These are phyloP conservation scores for Nestor notabilis DNA, from an alignment of 2,113 vertebrate species.

Conservation along the genomic window DNA sequence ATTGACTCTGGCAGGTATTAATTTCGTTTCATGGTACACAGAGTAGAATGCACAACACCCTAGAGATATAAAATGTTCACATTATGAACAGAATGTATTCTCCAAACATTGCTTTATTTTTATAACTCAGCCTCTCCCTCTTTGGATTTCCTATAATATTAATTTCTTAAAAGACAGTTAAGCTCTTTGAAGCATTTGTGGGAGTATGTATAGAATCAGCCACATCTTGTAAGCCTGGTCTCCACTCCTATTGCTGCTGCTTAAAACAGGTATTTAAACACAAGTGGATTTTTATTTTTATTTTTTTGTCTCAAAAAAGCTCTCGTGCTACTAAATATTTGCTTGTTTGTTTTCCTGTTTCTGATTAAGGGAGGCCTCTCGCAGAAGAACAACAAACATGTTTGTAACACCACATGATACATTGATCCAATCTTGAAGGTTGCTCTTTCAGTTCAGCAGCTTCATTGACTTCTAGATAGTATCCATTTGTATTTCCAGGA, in stretches of 20 bases:
- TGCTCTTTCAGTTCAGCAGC: constrained; percentile 48
- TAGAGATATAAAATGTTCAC: neutral
- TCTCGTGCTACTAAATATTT: neutral
- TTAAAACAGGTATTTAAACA: neutral
- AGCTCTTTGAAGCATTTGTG: neutral
- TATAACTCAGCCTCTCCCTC: neutral
- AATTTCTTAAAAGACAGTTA: neutral
- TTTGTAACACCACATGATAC: neutral
- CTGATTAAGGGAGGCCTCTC: neutral
- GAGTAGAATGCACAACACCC: neutral
- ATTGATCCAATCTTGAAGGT: constrained; percentile 22
- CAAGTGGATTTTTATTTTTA: neutral
- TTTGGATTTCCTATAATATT: neutral
- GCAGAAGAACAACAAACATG: neutral
- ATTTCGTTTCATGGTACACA: neutral
- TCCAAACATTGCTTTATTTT: neutral
- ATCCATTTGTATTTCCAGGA: constrained; percentile 44
- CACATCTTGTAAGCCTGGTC: neutral
- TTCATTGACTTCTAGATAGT: constrained; percentile 47
- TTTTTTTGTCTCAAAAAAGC: neutral
- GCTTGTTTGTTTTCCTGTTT: neutral
- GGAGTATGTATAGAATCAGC: neutral
- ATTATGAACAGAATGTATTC: neutral
- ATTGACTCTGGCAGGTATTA: constrained; percentile 4
- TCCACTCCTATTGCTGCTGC: neutral